Percentiles rank a stretch among this genome's conserved stretches.
Evolutionary conservation across 2,888 invertebrate species (phyloP).

Genomic region (Rugalucina vietnamica): DNA sequence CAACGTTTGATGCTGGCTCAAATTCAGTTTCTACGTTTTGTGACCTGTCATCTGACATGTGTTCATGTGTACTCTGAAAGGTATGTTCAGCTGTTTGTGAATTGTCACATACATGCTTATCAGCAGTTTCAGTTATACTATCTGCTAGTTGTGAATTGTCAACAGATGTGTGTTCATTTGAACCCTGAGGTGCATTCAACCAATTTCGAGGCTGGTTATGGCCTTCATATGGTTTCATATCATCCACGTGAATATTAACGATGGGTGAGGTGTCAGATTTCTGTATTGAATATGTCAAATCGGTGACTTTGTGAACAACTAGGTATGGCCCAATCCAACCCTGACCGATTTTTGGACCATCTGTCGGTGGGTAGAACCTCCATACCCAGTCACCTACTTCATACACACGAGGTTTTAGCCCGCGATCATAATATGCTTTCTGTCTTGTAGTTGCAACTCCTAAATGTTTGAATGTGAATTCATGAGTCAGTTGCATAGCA

Average conservation of each 20-base stretch:
- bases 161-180: no score
- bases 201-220: slow-evolving; percentile 19
- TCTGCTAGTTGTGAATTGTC: no score
- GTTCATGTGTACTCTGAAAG: no score
- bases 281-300: slow-evolving; percentile 43
- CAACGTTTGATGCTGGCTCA: no score
- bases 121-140: no score
- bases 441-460: background rate
- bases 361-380: slow-evolving; percentile 35
- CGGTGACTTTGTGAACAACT: slow-evolving; percentile 33
- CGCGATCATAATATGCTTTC: slow-evolving; percentile 17
- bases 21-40: no score
- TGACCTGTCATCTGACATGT: no score
- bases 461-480: slow-evolving; percentile 16
- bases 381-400: slow-evolving; percentile 16
- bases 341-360: slow-evolving; percentile 34
- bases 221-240: slow-evolving; percentile 50
- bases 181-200: no score
- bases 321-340: slow-evolving; percentile 53
- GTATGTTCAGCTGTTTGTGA: no score
- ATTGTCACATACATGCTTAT: no score
- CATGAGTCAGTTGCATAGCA: slow-evolving; percentile 7
- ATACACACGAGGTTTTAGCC: slow-evolving; percentile 11
- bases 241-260: slow-evolving; percentile 42
- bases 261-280: background rate